A percentile compares a stretch with the other conserved stretches of the same genome.
These are phyloP conservation scores for Vipera ursinii DNA, from an alignment of 2,797 vertebrate species.

Conservation along the genomic window DNA sequence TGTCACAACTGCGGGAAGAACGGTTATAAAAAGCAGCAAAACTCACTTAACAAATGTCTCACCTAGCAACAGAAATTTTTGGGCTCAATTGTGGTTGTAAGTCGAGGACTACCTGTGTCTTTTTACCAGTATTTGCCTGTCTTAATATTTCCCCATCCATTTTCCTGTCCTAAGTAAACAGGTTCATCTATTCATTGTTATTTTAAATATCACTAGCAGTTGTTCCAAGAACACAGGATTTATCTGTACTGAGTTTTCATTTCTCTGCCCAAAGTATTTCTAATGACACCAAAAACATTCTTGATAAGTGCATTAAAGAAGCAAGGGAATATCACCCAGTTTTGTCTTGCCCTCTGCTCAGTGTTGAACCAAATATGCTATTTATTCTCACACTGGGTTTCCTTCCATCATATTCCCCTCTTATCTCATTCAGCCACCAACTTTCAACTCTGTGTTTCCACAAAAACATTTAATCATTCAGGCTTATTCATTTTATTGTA, in stretches of 20 bases:
- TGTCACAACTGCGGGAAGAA: background rate
- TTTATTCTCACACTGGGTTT: background rate
- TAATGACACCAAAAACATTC: background rate
- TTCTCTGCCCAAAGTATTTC: background rate
- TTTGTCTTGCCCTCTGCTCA: background rate
- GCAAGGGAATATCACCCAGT: background rate
- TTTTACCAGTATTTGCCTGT: background rate
- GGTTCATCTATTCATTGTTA: background rate
- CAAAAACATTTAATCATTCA: background rate
- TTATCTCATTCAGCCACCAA: background rate
- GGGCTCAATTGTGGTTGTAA: background rate
- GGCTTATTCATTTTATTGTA: background rate
- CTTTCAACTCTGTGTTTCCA: background rate
- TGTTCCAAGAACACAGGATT: background rate
- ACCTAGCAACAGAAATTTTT: background rate
- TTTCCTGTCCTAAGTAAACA: background rate
- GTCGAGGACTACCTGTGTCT: background rate
- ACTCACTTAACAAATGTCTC: background rate
- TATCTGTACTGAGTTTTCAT: background rate
- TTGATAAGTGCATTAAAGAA: background rate
- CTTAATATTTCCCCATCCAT: background rate
- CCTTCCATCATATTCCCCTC: background rate
- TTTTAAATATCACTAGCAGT: background rate
- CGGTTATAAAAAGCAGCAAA: background rate
- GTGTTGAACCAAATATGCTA: background rate